Evolutionary conservation across 2,888 invertebrate genomes (phyloP).

Genomic region (Unio pictorum): DNA sequence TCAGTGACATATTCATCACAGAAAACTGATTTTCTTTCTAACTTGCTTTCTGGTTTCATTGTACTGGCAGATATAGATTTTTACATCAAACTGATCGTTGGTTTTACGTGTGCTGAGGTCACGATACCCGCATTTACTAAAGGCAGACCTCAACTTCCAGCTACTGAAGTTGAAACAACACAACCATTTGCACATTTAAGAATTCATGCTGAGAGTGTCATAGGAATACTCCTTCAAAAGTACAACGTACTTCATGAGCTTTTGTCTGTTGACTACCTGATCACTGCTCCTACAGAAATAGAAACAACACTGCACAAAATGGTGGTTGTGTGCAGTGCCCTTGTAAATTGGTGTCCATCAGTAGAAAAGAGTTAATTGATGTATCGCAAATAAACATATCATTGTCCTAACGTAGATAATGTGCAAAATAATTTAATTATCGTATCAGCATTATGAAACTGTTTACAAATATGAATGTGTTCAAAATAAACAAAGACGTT

Average conservation of each 20-base stretch:
- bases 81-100: slow-evolving; percentile 31
- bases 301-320: slow-evolving; percentile 26
- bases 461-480: too few relatives aligned
- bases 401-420: too few relatives aligned
- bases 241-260: not conserved
- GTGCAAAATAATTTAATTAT: too few relatives aligned
- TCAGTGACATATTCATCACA: slow-evolving; percentile 37
- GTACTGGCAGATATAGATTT: slow-evolving; percentile 41
- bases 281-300: slow-evolving; percentile 11
- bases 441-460: too few relatives aligned
- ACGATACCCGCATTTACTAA: slow-evolving; percentile 36
- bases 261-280: slow-evolving; percentile 24
- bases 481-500: too few relatives aligned
- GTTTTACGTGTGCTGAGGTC: slow-evolving; percentile 23
- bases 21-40: slow-evolving; percentile 33
- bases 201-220: too few relatives aligned
- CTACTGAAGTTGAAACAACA: too few relatives aligned
- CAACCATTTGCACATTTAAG: too few relatives aligned
- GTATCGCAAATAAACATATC: too few relatives aligned
- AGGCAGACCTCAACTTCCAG: slow-evolving; percentile 17
- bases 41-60: slow-evolving; percentile 31
- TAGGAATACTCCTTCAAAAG: too few relatives aligned
- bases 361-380: slow-evolving; percentile 1
- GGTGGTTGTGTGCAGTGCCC: slow-evolving; percentile 25
- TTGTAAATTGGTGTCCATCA: slow-evolving; percentile 6